Base-by-base conservation (phyloP, 2,113 vertebrate genomes). In the Indicator indicator region DNA sequence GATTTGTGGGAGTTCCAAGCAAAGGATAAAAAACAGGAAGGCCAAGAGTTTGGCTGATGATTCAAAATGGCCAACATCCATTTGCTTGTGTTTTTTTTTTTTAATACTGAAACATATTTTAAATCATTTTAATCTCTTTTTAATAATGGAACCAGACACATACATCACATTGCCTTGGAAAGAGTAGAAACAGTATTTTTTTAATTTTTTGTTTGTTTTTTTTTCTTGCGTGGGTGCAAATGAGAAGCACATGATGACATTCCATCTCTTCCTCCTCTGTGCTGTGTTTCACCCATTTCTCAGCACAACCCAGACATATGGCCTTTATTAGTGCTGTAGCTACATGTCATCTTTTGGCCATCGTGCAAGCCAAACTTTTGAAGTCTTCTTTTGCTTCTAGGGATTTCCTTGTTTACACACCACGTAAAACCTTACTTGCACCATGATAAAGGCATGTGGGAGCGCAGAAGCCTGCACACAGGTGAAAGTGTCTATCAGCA, bases 71-170 rank as follows among this genome's bases (percentile, higher is more conserved):
- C 70, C 80, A 93, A 60, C 23, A 68, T 72, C 46, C 52, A 90
- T 42, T 40, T 56, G 28, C 32, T 32, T 56, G 27, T 55, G 12
- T 89, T 24, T 3, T 44, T 79, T 76, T 42, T 77, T 58, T 24
- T 64, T 15, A 52, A 69, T 69, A 21, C 28, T 64, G n/a, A 94
- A 94, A 80, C 17, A n/a, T 90, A 93, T 88, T 91, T 90, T 70
- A 86, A 92, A 93, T 83, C 0, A 83, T 93, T 90, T 80, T 89
- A 91, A 94, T 81, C 2, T 77, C 69, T 86, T 88, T 96, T 91
- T 69, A 93, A 89, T 95, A 82, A 91, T 75, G 42, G 60, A 92
- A 93, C 55, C 83, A 96, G 93, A 96, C 93, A 87, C 60, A 94
- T 83, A 87, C 50, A 93, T 92, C 81, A 94, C 62, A 92, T 85